These are phyloP conservation scores for Zaprionus bogoriensis DNA, from an alignment of 2,888 invertebrate species.

Conservation along the genomic window DNA sequence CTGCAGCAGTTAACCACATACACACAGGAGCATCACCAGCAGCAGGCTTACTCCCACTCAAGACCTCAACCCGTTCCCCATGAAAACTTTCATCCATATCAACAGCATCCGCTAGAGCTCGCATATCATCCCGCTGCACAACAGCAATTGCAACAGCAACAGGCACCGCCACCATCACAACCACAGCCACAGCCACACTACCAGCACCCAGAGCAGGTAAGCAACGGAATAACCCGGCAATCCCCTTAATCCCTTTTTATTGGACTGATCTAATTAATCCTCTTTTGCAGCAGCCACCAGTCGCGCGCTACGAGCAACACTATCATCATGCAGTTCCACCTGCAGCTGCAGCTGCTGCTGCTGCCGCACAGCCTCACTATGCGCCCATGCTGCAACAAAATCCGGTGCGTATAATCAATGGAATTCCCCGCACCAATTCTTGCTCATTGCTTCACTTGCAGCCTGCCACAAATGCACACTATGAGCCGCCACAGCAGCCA, in stretches of 20 bases:
- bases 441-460: not conserved
- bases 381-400: conserved; percentile 18
- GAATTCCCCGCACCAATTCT: not conserved
- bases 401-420: conserved; percentile 27
- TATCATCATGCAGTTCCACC: conserved; percentile 24
- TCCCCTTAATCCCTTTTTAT: too few relatives aligned
- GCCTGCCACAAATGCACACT: conserved; percentile 24
- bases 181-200: conserved; percentile 45
- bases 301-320: conserved; percentile 34
- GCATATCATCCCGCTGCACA: conserved; percentile 33
- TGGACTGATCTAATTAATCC: conserved; percentile 1
- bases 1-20: conserved; percentile 64
- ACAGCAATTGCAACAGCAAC: conserved; percentile 36
- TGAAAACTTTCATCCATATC: conserved; percentile 56
- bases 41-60: conserved; percentile 27
- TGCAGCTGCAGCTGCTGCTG: conserved; percentile 22
- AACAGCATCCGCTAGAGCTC: conserved; percentile 44
- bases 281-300: conserved; percentile 19
- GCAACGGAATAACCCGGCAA: not conserved
- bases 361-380: conserved; percentile 30
- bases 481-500: conserved; percentile 26
- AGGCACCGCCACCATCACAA: conserved; percentile 33
- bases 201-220: conserved; percentile 48
- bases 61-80: conserved; percentile 30
- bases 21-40: conserved; percentile 45